phyloP scores from a whole-genome alignment of 2,113 vertebrate genomes.

The Oostethus manadensis region DNA sequence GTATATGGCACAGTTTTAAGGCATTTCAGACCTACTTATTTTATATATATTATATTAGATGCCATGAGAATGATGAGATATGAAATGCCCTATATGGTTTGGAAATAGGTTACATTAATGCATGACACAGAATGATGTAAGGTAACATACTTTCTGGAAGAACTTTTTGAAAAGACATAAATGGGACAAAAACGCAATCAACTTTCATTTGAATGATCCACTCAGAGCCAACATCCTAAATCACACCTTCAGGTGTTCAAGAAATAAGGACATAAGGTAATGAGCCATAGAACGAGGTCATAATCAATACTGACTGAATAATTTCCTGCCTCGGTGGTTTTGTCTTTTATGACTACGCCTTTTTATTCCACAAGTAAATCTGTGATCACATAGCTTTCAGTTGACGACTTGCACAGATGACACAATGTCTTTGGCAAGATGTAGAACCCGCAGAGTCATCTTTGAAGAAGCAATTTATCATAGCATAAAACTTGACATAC shows the following conservation, averaged over 20 bases:
- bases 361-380: slow-evolving; percentile 6
- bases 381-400: slow-evolving; percentile 1
- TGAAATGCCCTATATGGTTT: neutral
- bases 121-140: neutral
- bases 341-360: slow-evolving; percentile 10
- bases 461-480: slow-evolving; percentile 7
- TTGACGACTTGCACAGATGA: slow-evolving; percentile 3
- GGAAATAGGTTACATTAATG: slow-evolving; percentile 10
- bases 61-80: neutral
- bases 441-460: neutral
- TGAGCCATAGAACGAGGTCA: slow-evolving; percentile 11
- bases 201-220: slow-evolving; percentile 2
- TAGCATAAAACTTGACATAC: neutral
- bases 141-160: neutral
- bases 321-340: slow-evolving; percentile 5
- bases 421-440: neutral
- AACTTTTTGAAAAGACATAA: slow-evolving; percentile 10
- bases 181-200: slow-evolving; percentile 2
- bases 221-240: slow-evolving; percentile 1
- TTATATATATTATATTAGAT: neutral
- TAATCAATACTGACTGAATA: slow-evolving; percentile 14
- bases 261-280: slow-evolving; percentile 10
- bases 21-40: neutral
- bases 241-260: slow-evolving; percentile 8
- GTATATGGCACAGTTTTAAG: neutral